Percentiles rank a stretch among this genome's conserved stretches.
phyloP scores from a whole-genome alignment of 2,113 vertebrate species.

The Sinocyclocheilus anophthalmus region DNA sequence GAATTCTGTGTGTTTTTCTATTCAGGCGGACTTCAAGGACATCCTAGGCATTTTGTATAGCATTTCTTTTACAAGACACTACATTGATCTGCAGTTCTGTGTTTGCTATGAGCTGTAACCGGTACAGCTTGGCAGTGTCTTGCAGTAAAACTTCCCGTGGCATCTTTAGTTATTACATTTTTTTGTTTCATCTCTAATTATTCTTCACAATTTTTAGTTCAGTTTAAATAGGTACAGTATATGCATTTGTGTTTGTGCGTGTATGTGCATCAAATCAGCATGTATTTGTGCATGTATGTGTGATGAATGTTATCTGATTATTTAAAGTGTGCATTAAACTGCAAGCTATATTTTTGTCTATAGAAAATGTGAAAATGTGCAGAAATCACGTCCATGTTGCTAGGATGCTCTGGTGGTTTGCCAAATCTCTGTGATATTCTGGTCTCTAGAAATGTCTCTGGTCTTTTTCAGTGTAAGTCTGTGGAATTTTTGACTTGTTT shows the following conservation, averaged over 20 bases:
- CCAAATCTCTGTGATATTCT: no score
- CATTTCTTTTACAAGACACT: neutral
- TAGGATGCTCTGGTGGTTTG: no score
- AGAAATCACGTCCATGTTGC: no score
- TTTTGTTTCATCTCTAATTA: neutral
- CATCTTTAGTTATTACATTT: neutral
- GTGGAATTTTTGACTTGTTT: no score
- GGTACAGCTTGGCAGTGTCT: neutral
- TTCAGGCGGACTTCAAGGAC: constrained; percentile 17
- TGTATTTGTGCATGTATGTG: no score
- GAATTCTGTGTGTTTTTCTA: neutral
- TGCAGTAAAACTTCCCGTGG: neutral
- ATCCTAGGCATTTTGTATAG: neutral
- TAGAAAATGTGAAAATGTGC: no score
- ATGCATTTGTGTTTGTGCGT: neutral
- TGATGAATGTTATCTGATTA: neutral
- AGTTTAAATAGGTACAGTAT: neutral
- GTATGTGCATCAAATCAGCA: no score
- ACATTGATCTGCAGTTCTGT: neutral
- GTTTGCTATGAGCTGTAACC: neutral
- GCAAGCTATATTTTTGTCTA: no score
- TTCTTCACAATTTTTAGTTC: neutral
- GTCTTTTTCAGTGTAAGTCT: no score
- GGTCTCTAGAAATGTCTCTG: no score
- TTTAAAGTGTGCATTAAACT: neutral